phyloP scores from a whole-genome alignment of 1,140 invertebrate species.

The Macrobrachium nipponense region DNA sequence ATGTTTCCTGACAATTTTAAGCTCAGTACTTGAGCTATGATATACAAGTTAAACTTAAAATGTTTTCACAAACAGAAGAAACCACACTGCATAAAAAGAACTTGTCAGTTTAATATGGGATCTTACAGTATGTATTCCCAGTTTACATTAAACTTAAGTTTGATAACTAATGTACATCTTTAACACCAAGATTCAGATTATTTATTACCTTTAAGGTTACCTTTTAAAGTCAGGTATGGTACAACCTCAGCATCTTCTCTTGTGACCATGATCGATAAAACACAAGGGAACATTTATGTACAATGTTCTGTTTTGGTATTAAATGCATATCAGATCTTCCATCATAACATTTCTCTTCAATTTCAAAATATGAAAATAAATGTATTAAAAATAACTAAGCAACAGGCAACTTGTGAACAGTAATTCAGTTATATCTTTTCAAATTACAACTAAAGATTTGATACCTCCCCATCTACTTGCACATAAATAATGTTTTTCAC shows the following conservation, averaged over 20 bases:
- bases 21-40: no score
- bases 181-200: background rate
- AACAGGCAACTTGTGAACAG: slow-evolving; percentile 61
- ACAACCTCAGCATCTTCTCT: slow-evolving; percentile 35
- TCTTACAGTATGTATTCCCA: no score
- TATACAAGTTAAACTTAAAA: no score
- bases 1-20: no score
- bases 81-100: no score
- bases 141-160: no score
- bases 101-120: no score
- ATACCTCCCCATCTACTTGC: slow-evolving; percentile 34
- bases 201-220: slow-evolving; percentile 3
- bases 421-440: slow-evolving; percentile 43
- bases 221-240: background rate
- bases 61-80: no score
- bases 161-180: no score
- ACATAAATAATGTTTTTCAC: slow-evolving; percentile 54
- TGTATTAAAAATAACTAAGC: slow-evolving; percentile 61
- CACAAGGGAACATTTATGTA: slow-evolving; percentile 61
- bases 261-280: slow-evolving; percentile 56
- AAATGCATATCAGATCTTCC: slow-evolving; percentile 62
- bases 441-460: slow-evolving; percentile 47
- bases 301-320: slow-evolving; percentile 61
- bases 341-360: slow-evolving; percentile 55
- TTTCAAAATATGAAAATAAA: slow-evolving; percentile 63